Conservation (phyloP, 2,113 vertebrate species). For the Callaeas wilsoni region DNA sequence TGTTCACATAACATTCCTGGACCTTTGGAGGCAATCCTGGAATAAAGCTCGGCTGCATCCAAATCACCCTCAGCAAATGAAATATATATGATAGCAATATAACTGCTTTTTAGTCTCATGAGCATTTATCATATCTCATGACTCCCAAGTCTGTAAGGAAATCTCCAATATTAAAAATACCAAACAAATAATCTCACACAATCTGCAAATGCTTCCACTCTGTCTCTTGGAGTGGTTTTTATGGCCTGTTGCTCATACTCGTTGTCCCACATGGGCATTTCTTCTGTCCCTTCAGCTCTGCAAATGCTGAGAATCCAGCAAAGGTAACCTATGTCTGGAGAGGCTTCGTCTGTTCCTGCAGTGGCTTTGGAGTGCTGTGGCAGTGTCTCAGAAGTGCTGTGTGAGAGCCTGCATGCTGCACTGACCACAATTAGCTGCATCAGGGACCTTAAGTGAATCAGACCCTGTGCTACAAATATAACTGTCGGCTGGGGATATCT, state of each 20-base stretch:
- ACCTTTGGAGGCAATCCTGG: neutral
- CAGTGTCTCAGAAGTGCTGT: neutral
- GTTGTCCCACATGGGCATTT: neutral
- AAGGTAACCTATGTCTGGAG: neutral
- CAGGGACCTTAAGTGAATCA: neutral
- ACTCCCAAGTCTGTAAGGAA: neutral
- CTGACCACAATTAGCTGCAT: neutral
- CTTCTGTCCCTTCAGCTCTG: neutral
- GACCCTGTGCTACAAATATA: neutral
- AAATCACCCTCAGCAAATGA: neutral
- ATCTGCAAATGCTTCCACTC: neutral
- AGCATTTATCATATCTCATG: neutral
- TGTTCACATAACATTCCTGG: neutral
- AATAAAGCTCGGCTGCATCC: neutral
- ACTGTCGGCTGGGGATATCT: neutral
- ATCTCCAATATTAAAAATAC: neutral
- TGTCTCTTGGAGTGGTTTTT: neutral
- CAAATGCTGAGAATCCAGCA: neutral
- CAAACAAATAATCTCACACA: neutral
- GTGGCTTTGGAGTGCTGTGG: neutral
- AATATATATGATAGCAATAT: neutral
- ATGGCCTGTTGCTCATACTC: neutral
- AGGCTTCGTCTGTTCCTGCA: neutral
- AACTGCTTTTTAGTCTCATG: neutral
- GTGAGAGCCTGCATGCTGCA: neutral